Evolutionary conservation across 2,113 vertebrate species (phyloP).

Genomic region (Alces alces): DNA sequence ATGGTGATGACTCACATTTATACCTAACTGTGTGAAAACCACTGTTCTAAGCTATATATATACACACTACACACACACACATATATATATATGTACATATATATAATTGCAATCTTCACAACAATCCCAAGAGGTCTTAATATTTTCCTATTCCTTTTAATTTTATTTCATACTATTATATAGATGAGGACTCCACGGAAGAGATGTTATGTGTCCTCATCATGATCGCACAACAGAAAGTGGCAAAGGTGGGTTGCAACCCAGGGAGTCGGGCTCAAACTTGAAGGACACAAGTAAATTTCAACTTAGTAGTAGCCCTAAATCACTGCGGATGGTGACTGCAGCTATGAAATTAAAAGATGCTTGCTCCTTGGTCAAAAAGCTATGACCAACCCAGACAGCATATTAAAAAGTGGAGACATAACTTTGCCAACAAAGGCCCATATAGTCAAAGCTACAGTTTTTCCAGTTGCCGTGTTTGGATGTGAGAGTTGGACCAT

Average conservation of each 20-base stretch:
- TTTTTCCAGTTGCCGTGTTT: not conserved
- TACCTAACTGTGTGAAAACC: not conserved
- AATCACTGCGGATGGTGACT: not conserved
- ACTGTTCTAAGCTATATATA: not conserved
- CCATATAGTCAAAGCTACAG: not conserved
- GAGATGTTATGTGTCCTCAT: not conserved
- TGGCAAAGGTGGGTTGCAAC: not conserved
- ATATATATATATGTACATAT: not conserved
- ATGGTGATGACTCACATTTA: not conserved
- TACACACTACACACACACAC: not conserved
- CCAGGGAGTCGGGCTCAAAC: not conserved
- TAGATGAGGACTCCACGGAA: not conserved
- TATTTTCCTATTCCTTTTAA: not conserved
- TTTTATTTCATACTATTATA: not conserved
- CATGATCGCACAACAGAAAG: not conserved
- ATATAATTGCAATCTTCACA: not conserved
- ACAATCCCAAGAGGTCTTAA: not conserved
- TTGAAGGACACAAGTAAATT: not conserved
- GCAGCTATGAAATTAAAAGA: not conserved
- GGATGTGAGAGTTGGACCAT: not conserved
- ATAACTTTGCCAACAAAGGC: not conserved
- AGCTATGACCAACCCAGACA: not conserved
- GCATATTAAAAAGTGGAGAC: not conserved
- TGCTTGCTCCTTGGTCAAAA: not conserved
- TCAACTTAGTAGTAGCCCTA: not conserved